Evolutionary conservation across 2,797 vertebrate species (phyloP).

Genomic region (Ctenopoma kingsleyae): DNA sequence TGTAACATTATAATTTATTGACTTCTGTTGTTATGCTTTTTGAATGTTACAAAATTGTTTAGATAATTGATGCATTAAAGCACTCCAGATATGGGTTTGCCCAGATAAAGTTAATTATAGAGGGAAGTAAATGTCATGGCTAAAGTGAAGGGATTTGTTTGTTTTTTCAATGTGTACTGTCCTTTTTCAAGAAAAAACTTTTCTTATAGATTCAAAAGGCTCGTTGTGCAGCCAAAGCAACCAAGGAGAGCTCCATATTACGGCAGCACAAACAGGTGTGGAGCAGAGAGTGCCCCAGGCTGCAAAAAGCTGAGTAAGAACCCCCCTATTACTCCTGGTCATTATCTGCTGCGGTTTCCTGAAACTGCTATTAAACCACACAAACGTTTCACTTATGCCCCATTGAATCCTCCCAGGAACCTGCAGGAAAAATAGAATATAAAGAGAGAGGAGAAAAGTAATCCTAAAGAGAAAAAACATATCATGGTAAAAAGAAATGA

Average conservation of each 20-base stretch:
- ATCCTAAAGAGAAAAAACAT: constrained; percentile 20
- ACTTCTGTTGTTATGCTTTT: background rate
- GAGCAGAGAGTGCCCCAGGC: constrained; percentile 87
- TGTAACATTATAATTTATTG: constrained; percentile 20
- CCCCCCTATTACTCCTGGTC: constrained; percentile 68
- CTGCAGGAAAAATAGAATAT: constrained; percentile 38
- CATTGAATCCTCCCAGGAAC: constrained; percentile 55
- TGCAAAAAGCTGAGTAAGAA: constrained; percentile 89
- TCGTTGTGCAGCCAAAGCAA: constrained; percentile 85
- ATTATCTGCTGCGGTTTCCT: constrained; percentile 76
- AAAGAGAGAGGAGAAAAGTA: constrained; percentile 25
- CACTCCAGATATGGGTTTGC: constrained; percentile 11
- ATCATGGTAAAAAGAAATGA: constrained; percentile 5
- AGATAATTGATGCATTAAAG: constrained; percentile 34
- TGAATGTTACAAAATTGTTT: constrained; percentile 2
- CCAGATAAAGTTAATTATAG: constrained; percentile 31
- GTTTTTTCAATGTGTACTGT: constrained; percentile 4
- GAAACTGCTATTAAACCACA: constrained; percentile 69
- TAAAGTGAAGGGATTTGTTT: constrained; percentile 1
- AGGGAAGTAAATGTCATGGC: constrained; percentile 28
- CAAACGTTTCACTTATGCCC: constrained; percentile 64
- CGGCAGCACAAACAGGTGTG: constrained; percentile 92
- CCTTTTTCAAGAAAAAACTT: constrained; percentile 39
- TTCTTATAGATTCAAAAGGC: constrained; percentile 87
- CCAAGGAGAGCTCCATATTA: constrained; percentile 88